Conservation (phyloP, 2,888 invertebrate species). For the Pyrgus malvae region DNA sequence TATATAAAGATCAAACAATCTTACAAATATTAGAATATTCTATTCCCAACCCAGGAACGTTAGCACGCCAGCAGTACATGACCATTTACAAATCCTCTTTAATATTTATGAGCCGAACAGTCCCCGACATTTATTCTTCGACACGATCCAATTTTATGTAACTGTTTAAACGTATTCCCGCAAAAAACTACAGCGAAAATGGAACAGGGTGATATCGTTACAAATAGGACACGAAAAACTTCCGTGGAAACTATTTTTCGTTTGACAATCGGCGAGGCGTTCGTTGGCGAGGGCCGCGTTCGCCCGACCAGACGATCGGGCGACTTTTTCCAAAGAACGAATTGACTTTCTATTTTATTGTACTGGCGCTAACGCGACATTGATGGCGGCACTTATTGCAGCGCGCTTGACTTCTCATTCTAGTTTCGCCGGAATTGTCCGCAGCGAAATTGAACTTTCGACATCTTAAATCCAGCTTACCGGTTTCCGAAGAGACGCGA, state of each 20-base stretch:
- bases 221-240: constrained; percentile 37
- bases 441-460: constrained; percentile 55
- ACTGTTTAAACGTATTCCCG: constrained; percentile 43
- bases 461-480: constrained; percentile 36
- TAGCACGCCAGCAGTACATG: constrained; percentile 15
- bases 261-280: constrained; percentile 38
- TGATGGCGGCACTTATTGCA: constrained; percentile 78
- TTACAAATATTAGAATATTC: constrained; percentile 11
- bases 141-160: constrained; percentile 54
- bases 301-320: constrained; percentile 25
- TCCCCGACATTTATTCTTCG: constrained; percentile 32
- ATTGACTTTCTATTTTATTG: constrained; percentile 75
- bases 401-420: constrained; percentile 59
- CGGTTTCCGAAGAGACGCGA: constrained; percentile 18
- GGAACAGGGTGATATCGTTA: constrained; percentile 16
- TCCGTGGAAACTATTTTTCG: constrained; percentile 42
- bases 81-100: constrained; percentile 26
- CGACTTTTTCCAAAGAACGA: constrained; percentile 49
- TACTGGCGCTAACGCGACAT: constrained; percentile 73
- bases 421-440: constrained; percentile 51
- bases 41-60: constrained; percentile 10
- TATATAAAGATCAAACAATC: background rate
- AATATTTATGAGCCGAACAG: constrained; percentile 28
- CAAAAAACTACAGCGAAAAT: constrained; percentile 33
- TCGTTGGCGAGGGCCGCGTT: constrained; percentile 25